These are phyloP conservation scores for Nibea albiflora DNA, from an alignment of 2,113 vertebrate species.

Conservation along the genomic window DNA sequence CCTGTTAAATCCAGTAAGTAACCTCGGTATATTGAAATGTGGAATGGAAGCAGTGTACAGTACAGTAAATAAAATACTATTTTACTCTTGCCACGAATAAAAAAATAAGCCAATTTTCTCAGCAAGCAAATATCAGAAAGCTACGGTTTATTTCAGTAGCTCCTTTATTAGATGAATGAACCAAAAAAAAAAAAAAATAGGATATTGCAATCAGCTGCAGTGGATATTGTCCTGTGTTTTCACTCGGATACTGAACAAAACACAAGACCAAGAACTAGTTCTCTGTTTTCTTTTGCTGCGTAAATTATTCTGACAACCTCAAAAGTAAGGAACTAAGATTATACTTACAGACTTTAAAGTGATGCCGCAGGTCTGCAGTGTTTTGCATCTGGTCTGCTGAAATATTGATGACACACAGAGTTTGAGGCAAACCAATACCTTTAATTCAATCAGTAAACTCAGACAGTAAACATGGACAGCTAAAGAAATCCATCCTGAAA, in stretches of 20 bases:
- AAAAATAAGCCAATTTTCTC: background rate
- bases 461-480: conserved; percentile 64
- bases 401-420: conserved; percentile 68
- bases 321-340: background rate
- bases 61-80: conserved; percentile 11
- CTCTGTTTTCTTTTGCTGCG: background rate
- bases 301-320: conserved; percentile 50
- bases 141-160: conserved; percentile 16
- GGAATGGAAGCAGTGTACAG: conserved; percentile 8
- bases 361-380: conserved; percentile 50
- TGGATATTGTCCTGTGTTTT: background rate
- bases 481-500: conserved; percentile 58
- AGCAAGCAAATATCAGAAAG: conserved; percentile 1
- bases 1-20: conserved; percentile 57
- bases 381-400: conserved; percentile 57
- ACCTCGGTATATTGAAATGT: conserved; percentile 56
- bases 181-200: background rate
- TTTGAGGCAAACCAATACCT: conserved; percentile 64
- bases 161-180: conserved; percentile 29
- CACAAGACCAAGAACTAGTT: background rate
- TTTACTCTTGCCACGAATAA: background rate
- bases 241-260: background rate
- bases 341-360: conserved; percentile 29
- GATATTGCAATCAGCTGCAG: conserved; percentile 17
- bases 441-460: conserved; percentile 60